Conservation (phyloP, 2,113 vertebrate genomes). For the Ifrita kowaldi region DNA sequence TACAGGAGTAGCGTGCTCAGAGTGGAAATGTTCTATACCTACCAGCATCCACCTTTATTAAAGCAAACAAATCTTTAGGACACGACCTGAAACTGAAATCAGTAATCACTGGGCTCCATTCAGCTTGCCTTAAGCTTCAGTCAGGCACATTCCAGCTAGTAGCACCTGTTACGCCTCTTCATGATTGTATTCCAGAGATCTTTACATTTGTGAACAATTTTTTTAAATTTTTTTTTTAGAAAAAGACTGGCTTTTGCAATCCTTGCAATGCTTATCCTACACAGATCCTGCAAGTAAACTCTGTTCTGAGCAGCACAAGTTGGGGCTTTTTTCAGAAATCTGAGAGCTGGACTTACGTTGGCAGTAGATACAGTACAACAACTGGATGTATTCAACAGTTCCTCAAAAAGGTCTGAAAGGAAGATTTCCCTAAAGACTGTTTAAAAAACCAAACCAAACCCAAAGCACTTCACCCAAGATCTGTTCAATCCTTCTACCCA, state of each 20-base stretch:
- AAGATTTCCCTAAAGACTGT: constrained; percentile 37
- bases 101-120: neutral
- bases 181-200: constrained; percentile 10
- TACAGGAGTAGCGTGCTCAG: constrained; percentile 78
- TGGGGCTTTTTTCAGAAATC: constrained; percentile 52
- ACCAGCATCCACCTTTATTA: constrained; percentile 71
- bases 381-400: constrained; percentile 53
- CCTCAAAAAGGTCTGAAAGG: constrained; percentile 47
- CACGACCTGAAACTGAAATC: constrained; percentile 25
- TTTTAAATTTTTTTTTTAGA: neutral
- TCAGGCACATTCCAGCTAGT: neutral
- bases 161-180: constrained; percentile 33
- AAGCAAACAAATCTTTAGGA: constrained; percentile 42
- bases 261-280: constrained; percentile 53
- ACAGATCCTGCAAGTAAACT: constrained; percentile 66
- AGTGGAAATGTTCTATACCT: constrained; percentile 77
- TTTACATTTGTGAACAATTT: neutral
- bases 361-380: constrained; percentile 71
- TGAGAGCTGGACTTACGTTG: constrained; percentile 55
- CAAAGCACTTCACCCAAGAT: constrained; percentile 16
- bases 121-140: neutral
- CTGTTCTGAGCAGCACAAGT: constrained; percentile 81
- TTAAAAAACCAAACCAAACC: constrained; percentile 45
- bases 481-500: neutral
- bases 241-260: constrained; percentile 53